These are phyloP conservation scores for Dryas iulia DNA, from an alignment of 1,140 invertebrate genomes.

Conservation along the genomic window DNA sequence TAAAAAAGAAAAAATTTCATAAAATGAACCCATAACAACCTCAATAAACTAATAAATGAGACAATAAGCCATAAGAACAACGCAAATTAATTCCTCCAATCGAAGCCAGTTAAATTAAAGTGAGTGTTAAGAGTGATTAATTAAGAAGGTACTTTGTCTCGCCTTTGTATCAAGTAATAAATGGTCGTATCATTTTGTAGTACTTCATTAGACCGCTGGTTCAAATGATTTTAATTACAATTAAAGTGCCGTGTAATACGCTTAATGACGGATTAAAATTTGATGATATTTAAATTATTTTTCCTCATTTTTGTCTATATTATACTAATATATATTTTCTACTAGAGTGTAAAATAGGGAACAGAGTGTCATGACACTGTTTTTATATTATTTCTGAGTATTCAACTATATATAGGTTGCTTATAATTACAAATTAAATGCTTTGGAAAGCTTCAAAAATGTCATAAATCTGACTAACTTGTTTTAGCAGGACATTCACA, in stretches of 20 bases:
- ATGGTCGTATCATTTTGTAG: constrained; percentile 7
- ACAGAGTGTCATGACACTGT: too few relatives aligned
- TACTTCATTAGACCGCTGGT: constrained; percentile 4
- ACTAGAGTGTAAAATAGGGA: too few relatives aligned
- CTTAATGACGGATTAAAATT: constrained; percentile 1
- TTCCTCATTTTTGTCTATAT: background rate
- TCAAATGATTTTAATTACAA: constrained; percentile 20
- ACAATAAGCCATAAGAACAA: background rate
- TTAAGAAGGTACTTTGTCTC: constrained; percentile 20
- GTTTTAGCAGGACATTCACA: too few relatives aligned
- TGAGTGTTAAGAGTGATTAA: constrained; percentile 10
- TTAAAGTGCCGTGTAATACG: constrained; percentile 18
- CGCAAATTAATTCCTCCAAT: background rate
- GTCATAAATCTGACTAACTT: too few relatives aligned
- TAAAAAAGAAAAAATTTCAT: too few relatives aligned
- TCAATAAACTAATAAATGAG: too few relatives aligned
- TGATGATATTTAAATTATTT: background rate
- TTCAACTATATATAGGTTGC: too few relatives aligned
- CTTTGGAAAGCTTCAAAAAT: too few relatives aligned
- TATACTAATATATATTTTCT: too few relatives aligned
- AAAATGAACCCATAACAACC: too few relatives aligned
- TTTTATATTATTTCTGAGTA: too few relatives aligned
- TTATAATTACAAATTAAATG: too few relatives aligned
- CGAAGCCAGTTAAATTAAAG: background rate
- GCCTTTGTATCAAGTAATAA: constrained; percentile 12